These are phyloP conservation scores for Sitodiplosis mosellana DNA, from an alignment of 1,140 invertebrate species.

Conservation along the genomic window DNA sequence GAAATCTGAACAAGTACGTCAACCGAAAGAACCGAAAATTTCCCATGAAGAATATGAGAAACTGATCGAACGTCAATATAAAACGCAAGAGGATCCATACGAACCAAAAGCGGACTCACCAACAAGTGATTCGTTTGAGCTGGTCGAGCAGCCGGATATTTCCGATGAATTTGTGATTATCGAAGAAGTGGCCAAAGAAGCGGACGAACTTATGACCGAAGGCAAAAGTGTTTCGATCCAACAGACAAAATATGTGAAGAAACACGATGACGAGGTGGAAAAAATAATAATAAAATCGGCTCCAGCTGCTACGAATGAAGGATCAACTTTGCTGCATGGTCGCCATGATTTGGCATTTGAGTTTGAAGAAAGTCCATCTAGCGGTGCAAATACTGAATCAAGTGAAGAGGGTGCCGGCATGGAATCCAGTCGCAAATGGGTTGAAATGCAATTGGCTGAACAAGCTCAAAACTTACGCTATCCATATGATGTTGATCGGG, in stretches of 20 bases:
- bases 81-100: conserved; percentile 23
- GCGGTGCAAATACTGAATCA: conserved; percentile 21
- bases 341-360: conserved; percentile 41
- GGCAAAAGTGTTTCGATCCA: conserved; percentile 58
- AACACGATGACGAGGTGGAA: conserved; percentile 52
- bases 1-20: background rate
- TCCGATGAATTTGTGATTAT: conserved; percentile 75
- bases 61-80: conserved; percentile 21
- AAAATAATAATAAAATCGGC: conserved; percentile 45
- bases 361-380: conserved; percentile 51
- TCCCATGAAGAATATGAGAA: conserved; percentile 11
- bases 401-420: conserved; percentile 18
- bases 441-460: conserved; percentile 67
- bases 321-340: conserved; percentile 30
- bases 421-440: conserved; percentile 60
- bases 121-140: conserved; percentile 75
- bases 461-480: conserved; percentile 40
- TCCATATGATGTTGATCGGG: conserved; percentile 50
- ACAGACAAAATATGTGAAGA: conserved; percentile 31
- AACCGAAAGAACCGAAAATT: conserved; percentile 24
- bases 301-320: conserved; percentile 27
- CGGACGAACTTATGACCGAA: conserved; percentile 57
- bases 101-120: conserved; percentile 54
- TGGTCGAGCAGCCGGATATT: conserved; percentile 65
- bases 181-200: conserved; percentile 68